These are phyloP conservation scores for Thelaira solivaga DNA, from an alignment of 2,888 invertebrate genomes.

Conservation along the genomic window DNA sequence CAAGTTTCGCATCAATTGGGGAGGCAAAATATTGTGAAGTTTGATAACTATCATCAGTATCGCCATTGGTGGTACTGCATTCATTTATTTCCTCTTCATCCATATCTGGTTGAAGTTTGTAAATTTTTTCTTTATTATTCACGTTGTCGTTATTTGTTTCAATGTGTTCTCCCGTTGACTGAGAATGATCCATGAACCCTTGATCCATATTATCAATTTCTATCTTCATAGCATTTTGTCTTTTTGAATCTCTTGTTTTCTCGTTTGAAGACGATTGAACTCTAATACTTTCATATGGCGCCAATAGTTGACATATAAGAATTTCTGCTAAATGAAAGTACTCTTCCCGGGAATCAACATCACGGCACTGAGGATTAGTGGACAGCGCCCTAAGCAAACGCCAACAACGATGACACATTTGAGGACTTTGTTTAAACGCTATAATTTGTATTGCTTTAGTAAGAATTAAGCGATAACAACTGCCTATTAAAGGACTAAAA, in stretches of 20 bases:
- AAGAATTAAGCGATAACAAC: conserved; percentile 73
- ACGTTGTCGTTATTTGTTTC: not conserved
- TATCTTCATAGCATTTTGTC: conserved; percentile 63
- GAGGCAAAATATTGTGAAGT: conserved; percentile 71
- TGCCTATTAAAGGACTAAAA: conserved; percentile 72
- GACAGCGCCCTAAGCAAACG: conserved; percentile 72
- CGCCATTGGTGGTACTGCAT: not conserved
- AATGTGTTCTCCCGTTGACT: conserved; percentile 22
- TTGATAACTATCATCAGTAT: conserved; percentile 16
- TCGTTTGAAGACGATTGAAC: conserved; percentile 46
- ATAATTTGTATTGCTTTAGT: conserved; percentile 74
- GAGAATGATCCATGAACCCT: conserved; percentile 25
- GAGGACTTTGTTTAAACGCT: conserved; percentile 73
- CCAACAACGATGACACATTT: conserved; percentile 73
- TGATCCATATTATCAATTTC: conserved; percentile 63
- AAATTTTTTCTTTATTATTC: conserved; percentile 67
- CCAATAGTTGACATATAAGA: conserved; percentile 73
- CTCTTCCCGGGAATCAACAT: conserved; percentile 71
- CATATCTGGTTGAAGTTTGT: conserved; percentile 69
- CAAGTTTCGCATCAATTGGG: conserved; percentile 68
- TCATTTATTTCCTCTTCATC: conserved; percentile 67
- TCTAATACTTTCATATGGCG: conserved; percentile 73
- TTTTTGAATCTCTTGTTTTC: conserved; percentile 12
- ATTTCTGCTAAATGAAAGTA: conserved; percentile 75
- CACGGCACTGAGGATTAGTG: conserved; percentile 71